Base-by-base conservation (phyloP, 2,797 vertebrate species). In the Perodicticus potto region DNA sequence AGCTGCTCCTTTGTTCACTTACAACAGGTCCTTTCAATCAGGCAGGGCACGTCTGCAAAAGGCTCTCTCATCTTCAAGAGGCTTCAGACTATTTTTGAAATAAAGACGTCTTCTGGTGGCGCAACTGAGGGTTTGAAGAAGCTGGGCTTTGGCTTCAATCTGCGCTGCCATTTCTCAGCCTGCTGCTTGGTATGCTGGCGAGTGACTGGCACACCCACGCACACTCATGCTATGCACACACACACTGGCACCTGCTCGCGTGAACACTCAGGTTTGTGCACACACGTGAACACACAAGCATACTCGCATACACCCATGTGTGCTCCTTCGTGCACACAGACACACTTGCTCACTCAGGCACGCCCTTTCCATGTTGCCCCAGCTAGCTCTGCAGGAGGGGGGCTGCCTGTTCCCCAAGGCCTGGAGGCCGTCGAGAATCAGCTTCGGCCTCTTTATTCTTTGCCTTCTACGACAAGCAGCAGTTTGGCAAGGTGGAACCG, bases 361-460 rank as follows among this genome's bases (percentile, higher is more conserved):
- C 29, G 27, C 57, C 20, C 34, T 29, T 14, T 34, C 22, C 65
- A 53, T 7, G n/a, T 25, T 1, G 5, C 43, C 45, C 2, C 3
- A 45, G 61, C 63, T 63, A 4, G 45, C 29, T 34, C 74, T 29
- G 59, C 2, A 20, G 7, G 34, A 0, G 16, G 32, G 20, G 5
- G 59, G 20, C 67, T 0, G 5, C n/a, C 61, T 7, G 0, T 1
- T 63, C 20, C 0, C 20, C 3, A 5, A 32, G 7, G 3, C 63
- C 57, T 2, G 4, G 2, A 29, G 59, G 40, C 3, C 34, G 13
- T 6, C 13, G 69, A 19, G 76, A 43, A 82, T 34, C 37, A 43
- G 27, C 14, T 7, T 6, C 1, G 20, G 25, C 20, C 37, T 32
- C 59, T 65, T 65, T 7, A 29, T 32, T 65, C 27, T 65, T 32